phyloP scores from a whole-genome alignment of 2,888 invertebrate genomes.

The Idaea straminata region DNA sequence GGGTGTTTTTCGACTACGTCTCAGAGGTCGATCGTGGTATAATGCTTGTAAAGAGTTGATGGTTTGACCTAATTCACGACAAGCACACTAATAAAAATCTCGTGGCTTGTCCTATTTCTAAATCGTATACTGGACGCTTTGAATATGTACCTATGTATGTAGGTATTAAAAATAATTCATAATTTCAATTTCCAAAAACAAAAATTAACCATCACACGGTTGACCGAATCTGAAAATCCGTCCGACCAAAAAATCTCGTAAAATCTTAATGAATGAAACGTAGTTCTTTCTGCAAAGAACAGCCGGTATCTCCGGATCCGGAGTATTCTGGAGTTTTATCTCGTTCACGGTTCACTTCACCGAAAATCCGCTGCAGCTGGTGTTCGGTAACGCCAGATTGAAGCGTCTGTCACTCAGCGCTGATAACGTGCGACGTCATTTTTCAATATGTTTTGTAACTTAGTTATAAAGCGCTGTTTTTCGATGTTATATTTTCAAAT shows the following conservation, averaged over 20 bases:
- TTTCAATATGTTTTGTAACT: background rate
- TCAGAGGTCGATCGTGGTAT: too few species aligned
- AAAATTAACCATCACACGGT: background rate
- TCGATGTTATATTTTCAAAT: background rate
- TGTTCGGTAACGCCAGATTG: conserved; percentile 31
- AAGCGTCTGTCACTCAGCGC: conserved; percentile 1
- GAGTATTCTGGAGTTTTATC: conserved; percentile 36
- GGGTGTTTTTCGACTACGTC: too few species aligned
- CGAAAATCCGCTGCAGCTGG: conserved; percentile 33
- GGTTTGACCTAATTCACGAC: too few species aligned
- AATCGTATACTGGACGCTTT: too few species aligned
- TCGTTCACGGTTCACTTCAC: conserved; percentile 37
- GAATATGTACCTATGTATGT: too few species aligned
- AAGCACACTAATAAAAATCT: too few species aligned
- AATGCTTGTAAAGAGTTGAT: too few species aligned
- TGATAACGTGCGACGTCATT: background rate
- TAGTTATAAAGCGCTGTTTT: background rate
- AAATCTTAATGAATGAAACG: background rate
- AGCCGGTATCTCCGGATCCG: conserved; percentile 25
- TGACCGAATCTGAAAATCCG: background rate
- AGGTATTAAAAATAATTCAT: too few species aligned
- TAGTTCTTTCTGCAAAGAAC: conserved; percentile 19
- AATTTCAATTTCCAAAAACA: background rate
- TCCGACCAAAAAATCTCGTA: background rate
- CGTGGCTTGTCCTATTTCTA: too few species aligned